Base-by-base conservation (phyloP, 2,888 invertebrate species). In the Caenorhabditis sulstoni region DNA sequence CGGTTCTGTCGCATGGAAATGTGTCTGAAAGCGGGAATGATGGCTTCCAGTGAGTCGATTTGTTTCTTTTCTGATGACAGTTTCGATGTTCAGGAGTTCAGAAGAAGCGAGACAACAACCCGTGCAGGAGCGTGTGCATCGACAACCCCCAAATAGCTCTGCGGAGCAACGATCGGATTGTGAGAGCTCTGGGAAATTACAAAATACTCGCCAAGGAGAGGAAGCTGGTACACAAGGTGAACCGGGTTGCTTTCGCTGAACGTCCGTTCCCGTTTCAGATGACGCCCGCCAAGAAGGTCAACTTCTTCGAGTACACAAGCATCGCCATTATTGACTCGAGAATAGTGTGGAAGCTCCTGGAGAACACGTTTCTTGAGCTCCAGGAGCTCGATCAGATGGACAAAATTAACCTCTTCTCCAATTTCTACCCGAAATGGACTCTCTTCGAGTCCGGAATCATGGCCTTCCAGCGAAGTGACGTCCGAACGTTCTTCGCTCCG, bases 391-490 rank as follows among this genome's bases (percentile, higher is more conserved):
- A 59, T 20, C 59, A 59, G 0, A 20, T 9, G 11, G 61, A 70
- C 35, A 70, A 70, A 37, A 0, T 22, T 0, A 70, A 70, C 16
- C 53, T 70, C 0, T 70, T 70, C 45, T 59, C 68, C 0, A 70
- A 70, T 12, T 70, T 70, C 14, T 70, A 59, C 50, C 68, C 68
- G 0, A 70, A 70, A 20, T 70, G 68, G 68, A 70, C 68, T 2
- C 61, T 70, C 9, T 70, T 70, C 22, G 68, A 70, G 44, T 70
- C 68, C 1, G 68, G 44, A n/a, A 61, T 70, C 11, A 52, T 45
- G 45, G 68, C 68, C 4, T 70, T 70, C 11, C 59, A 70, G 45
- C 22, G 37, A n/a, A 18, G 52, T 9, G 68, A 70, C n/a, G 61
- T 61, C 11, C 49, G 53, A n/a, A 70, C 68, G 18, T 70, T 70